Evolutionary conservation across 1,140 invertebrate genomes (phyloP).

Genomic region (Ceratosolen fusciceps): DNA sequence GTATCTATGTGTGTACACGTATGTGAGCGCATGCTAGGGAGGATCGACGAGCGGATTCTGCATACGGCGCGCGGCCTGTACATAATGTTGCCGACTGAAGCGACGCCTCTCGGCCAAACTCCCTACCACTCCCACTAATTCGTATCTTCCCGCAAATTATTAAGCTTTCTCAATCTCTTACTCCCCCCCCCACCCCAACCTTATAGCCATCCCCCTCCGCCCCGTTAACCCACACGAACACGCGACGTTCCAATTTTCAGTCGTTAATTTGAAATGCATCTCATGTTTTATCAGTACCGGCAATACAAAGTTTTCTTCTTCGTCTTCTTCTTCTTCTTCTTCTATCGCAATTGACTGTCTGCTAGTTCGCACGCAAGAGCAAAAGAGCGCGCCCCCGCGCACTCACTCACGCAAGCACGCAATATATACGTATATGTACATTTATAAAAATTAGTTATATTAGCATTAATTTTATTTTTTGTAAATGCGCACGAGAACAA

Average conservation of each 20-base stretch:
- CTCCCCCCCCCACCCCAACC: not conserved
- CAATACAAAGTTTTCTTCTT: not conserved
- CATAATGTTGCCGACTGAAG: slow-evolving; percentile 10
- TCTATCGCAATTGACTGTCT: too few relatives aligned
- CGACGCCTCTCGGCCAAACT: not conserved
- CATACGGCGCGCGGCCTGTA: not conserved
- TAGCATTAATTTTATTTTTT: too few relatives aligned
- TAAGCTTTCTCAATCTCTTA: not conserved
- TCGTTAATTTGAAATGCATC: not conserved
- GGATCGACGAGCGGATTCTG: slow-evolving; percentile 7
- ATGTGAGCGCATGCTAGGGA: not conserved
- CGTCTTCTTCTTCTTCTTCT: too few relatives aligned
- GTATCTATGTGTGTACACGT: not conserved
- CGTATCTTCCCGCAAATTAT: not conserved
- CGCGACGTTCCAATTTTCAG: not conserved
- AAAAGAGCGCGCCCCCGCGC: too few relatives aligned
- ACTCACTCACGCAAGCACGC: too few relatives aligned
- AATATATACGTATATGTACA: too few relatives aligned
- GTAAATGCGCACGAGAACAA: too few relatives aligned
- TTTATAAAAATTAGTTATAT: too few relatives aligned
- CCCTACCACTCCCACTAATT: not conserved
- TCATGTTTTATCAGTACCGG: not conserved
- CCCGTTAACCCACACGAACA: not conserved
- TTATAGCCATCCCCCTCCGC: not conserved
- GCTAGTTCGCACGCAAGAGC: too few relatives aligned